Evolutionary conservation across 2,888 invertebrate species (phyloP).

Genomic region (Tiphia femorata): DNA sequence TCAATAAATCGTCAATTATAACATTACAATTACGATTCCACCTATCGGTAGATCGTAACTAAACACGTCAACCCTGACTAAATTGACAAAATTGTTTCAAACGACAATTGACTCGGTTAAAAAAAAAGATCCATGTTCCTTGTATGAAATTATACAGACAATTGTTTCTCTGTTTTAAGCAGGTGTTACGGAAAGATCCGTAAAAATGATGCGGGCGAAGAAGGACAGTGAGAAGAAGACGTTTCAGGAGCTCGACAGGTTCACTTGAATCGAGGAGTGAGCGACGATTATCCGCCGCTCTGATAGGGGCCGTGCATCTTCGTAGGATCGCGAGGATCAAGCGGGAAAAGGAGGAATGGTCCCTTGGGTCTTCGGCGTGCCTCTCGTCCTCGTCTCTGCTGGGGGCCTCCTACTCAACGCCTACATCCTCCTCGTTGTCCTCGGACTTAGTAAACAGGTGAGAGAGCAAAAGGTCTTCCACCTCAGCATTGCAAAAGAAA

Average conservation of each 20-base stretch:
- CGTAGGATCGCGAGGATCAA: conserved; percentile 16
- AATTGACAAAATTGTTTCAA: too few species aligned
- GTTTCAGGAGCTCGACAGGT: conserved; percentile 6
- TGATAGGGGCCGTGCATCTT: conserved; percentile 15
- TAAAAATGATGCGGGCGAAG: conserved; percentile 6
- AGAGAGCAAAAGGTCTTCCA: too few species aligned
- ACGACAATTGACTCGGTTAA: too few species aligned
- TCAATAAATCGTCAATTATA: too few species aligned
- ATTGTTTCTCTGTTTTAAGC: background rate
- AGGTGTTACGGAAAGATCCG: conserved; percentile 21
- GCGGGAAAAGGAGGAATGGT: conserved; percentile 71
- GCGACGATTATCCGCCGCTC: background rate
- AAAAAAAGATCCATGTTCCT: too few species aligned
- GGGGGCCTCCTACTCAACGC: conserved; percentile 81
- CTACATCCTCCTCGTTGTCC: conserved; percentile 80
- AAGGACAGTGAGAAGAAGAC: background rate
- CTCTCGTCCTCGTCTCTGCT: conserved; percentile 78
- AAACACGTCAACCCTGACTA: too few species aligned
- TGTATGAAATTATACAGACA: background rate
- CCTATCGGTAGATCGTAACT: too few species aligned
- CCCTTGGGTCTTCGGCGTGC: conserved; percentile 77
- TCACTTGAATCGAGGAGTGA: conserved; percentile 13
- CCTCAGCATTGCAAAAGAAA: too few species aligned
- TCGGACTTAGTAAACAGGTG: conserved; percentile 72
- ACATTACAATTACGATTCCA: too few species aligned